Conservation (phyloP, 2,888 invertebrate genomes). For the Drosophila aldrichi region DNA sequence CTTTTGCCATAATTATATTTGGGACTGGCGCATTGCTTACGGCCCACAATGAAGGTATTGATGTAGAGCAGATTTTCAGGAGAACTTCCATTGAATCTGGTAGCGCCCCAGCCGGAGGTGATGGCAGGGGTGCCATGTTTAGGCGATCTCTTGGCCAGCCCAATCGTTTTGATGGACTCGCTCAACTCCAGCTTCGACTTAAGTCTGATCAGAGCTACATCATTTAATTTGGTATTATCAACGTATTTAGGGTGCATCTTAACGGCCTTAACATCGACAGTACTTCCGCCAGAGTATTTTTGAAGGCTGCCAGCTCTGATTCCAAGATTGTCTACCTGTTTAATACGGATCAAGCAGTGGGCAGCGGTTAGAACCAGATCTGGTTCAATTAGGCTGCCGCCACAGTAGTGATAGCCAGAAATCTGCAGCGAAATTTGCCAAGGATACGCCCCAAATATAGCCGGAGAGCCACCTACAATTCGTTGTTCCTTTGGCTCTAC, state of each 20-base stretch:
- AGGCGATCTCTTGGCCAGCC: slow-evolving; percentile 46
- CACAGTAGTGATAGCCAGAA: slow-evolving; percentile 86
- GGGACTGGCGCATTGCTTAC: slow-evolving; percentile 81
- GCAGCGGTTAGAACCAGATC: slow-evolving; percentile 87
- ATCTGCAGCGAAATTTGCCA: slow-evolving; percentile 80
- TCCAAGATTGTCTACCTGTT: no score
- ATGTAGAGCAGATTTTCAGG: slow-evolving; percentile 41
- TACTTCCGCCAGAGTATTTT: slow-evolving; percentile 37
- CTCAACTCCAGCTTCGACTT: slow-evolving; percentile 31
- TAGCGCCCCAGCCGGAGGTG: slow-evolving; percentile 61
- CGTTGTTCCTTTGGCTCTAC: slow-evolving; percentile 25
- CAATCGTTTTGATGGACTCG: slow-evolving; percentile 42
- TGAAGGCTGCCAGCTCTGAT: slow-evolving; percentile 51
- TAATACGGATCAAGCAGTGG: slow-evolving; percentile 85
- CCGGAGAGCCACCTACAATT: slow-evolving; percentile 58
- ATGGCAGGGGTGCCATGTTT: slow-evolving; percentile 37
- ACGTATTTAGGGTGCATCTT: slow-evolving; percentile 45
- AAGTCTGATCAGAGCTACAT: slow-evolving; percentile 50
- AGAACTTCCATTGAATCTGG: slow-evolving; percentile 22
- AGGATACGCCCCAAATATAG: slow-evolving; percentile 69
- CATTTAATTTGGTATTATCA: slow-evolving; percentile 21
- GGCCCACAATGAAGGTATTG: slow-evolving; percentile 52
- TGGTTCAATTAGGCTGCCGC: slow-evolving; percentile 86
- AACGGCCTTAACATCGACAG: slow-evolving; percentile 30
- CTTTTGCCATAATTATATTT: slow-evolving; percentile 83